A percentile compares a stretch with the other conserved stretches of the same genome.
Conservation (phyloP, 2,113 vertebrate genomes). For the Melanerpes formicivorus region DNA sequence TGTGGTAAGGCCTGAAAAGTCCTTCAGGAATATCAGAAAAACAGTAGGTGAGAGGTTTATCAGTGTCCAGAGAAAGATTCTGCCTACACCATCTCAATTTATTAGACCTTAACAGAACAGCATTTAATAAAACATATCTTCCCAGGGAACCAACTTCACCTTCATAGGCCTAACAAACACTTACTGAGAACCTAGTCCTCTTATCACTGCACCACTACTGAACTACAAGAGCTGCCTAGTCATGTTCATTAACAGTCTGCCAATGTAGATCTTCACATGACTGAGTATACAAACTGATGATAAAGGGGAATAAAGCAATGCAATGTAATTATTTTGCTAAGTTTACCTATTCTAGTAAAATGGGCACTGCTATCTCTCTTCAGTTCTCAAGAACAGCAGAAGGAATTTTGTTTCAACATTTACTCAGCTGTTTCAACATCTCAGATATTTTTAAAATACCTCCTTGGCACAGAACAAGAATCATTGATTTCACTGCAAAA, state of each 20-base stretch:
- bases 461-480: background rate
- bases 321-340: background rate
- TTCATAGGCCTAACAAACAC: rapidly evolving
- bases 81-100: background rate
- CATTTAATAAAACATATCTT: background rate
- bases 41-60: background rate
- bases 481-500: background rate
- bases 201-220: background rate
- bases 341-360: background rate
- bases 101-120: background rate
- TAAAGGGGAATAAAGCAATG: background rate
- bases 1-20: background rate
- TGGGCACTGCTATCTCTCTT: background rate
- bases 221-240: background rate
- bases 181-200: background rate
- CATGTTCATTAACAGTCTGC: background rate
- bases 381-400: background rate
- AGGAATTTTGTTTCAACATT: background rate
- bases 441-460: background rate
- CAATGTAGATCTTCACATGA: rapidly evolving
- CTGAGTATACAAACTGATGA: background rate
- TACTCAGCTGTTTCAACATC: background rate
- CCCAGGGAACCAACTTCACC: background rate
- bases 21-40: background rate
- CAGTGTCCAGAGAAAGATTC: background rate